Conservation (phyloP, 2,113 vertebrate genomes). For the Theristicus caerulescens region DNA sequence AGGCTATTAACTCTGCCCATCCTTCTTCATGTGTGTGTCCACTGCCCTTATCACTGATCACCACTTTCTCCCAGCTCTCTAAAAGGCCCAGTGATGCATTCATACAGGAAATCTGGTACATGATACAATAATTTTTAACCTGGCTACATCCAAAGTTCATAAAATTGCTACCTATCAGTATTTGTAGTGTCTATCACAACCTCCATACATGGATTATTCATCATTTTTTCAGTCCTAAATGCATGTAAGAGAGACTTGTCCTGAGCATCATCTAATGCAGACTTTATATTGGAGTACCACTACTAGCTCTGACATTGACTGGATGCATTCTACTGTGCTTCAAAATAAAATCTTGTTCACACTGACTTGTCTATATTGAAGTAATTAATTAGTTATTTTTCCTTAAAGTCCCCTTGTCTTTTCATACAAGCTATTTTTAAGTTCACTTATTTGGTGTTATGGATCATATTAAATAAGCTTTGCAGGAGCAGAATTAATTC, state of each 20-base stretch:
- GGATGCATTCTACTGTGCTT: neutral
- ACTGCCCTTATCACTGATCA: neutral
- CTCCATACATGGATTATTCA: neutral
- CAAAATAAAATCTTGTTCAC: neutral
- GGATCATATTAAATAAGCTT: neutral
- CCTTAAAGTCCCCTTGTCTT: neutral
- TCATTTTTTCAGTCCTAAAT: neutral
- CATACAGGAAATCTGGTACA: neutral
- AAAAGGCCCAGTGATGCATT: neutral
- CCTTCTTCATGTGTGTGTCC: neutral
- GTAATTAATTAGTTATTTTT: neutral
- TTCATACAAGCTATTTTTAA: conserved; percentile 1
- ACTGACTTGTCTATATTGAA: neutral
- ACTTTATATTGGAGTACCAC: neutral
- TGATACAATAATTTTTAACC: neutral
- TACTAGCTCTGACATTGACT: neutral
- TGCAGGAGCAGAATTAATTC: conserved; percentile 2
- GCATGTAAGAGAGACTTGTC: neutral
- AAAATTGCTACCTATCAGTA: neutral
- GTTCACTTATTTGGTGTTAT: neutral
- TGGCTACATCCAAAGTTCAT: neutral
- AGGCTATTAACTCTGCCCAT: neutral
- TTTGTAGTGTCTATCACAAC: neutral
- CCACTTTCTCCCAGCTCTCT: neutral
- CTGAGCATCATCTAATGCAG: neutral